Conservation (phyloP, 2,888 invertebrate species). For the Uloborus plumipes region DNA sequence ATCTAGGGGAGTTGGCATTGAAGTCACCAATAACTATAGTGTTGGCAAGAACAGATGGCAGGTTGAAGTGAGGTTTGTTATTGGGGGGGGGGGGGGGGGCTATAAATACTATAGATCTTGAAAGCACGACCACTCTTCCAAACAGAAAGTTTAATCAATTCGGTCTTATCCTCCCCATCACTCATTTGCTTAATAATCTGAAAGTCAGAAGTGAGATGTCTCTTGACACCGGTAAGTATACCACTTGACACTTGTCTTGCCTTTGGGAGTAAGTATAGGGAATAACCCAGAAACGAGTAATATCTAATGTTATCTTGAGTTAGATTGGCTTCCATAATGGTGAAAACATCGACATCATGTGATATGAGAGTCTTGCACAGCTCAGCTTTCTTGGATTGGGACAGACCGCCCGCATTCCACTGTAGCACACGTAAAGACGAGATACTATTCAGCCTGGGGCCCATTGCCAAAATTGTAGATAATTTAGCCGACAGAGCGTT, state of each 20-base stretch:
- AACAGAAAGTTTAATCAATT: neutral
- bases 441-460: too few relatives aligned
- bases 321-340: too few relatives aligned
- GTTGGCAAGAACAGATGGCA: neutral
- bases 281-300: too few relatives aligned
- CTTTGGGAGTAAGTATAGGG: neutral
- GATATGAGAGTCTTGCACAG: too few relatives aligned
- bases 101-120: neutral
- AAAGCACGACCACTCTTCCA: neutral
- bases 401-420: too few relatives aligned
- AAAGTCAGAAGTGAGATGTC: neutral
- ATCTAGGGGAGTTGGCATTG: slow-evolving; percentile 11
- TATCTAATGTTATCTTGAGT: too few relatives aligned
- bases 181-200: slow-evolving; percentile 17
- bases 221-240: neutral
- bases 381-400: too few relatives aligned
- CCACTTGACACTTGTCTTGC: neutral
- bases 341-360: too few relatives aligned
- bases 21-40: slow-evolving; percentile 24
- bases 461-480: too few relatives aligned
- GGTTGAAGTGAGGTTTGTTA: slow-evolving; percentile 3
- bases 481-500: too few relatives aligned
- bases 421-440: too few relatives aligned
- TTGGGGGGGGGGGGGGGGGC: neutral
- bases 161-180: neutral